Evolutionary conservation across 2,113 vertebrate genomes (phyloP).

Genomic region (Gnathonemus echidnorhynchus): DNA sequence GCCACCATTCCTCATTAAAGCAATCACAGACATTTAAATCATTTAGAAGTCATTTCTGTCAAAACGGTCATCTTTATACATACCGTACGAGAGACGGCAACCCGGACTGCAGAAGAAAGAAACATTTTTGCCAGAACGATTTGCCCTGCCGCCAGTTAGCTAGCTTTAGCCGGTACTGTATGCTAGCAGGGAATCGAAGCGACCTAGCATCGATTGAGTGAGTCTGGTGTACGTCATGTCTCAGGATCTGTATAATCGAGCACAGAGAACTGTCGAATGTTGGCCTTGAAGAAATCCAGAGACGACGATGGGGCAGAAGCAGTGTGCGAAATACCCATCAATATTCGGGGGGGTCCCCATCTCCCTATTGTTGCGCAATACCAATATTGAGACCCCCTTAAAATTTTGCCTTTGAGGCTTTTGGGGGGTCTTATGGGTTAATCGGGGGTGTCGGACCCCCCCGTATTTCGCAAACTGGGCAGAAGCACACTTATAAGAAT

Average conservation of each 20-base stretch:
- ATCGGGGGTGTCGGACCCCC: no score
- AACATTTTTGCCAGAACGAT: conserved; percentile 48
- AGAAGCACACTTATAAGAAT: background rate
- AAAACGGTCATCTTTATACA: background rate
- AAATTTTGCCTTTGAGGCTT: no score
- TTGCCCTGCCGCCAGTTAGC: conserved; percentile 23
- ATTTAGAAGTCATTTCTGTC: background rate
- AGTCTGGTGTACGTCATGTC: conserved; percentile 34
- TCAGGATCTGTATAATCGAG: conserved; percentile 40
- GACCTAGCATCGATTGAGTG: conserved; percentile 39
- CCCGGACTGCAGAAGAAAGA: conserved; percentile 50
- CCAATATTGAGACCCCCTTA: no score
- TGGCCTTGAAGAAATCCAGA: background rate
- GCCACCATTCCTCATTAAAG: background rate
- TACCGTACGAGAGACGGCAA: conserved; percentile 57
- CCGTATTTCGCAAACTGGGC: background rate
- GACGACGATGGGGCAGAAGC: background rate
- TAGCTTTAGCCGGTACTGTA: background rate
- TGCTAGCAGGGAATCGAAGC: background rate
- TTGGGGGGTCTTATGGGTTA: no score
- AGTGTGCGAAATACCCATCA: no score
- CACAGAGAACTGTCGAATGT: conserved; percentile 32
- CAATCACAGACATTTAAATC: background rate
- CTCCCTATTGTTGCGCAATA: no score
- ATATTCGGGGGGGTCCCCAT: no score